phyloP scores from a whole-genome alignment of 2,888 invertebrate species.

The Tillus elongatus region DNA sequence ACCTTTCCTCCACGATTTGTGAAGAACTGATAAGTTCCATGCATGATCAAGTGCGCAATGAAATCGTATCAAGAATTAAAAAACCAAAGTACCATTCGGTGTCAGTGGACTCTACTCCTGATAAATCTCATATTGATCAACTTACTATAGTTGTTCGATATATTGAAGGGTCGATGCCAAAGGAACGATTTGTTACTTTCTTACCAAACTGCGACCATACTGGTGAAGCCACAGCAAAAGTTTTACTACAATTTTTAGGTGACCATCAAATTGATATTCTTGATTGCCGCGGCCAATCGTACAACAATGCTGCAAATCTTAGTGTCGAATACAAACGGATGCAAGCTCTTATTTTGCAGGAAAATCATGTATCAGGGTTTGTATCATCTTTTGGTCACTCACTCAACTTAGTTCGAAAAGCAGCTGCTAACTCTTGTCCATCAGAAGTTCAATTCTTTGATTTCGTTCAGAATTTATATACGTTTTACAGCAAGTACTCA shows the following conservation, averaged over 20 bases:
- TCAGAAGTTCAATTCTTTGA: slow-evolving; percentile 21
- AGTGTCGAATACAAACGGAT: slow-evolving; percentile 24
- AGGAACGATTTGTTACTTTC: slow-evolving; percentile 24
- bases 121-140: slow-evolving; percentile 20
- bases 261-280: slow-evolving; percentile 18
- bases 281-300: slow-evolving; percentile 24
- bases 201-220: slow-evolving; percentile 18
- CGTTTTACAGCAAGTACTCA: slow-evolving; percentile 18
- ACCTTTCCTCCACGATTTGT: slow-evolving; percentile 20
- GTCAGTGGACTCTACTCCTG: slow-evolving; percentile 24
- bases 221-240: slow-evolving; percentile 17
- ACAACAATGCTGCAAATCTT: slow-evolving; percentile 25
- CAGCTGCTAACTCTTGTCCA: slow-evolving; percentile 21
- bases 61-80: slow-evolving; percentile 14
- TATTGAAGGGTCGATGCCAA: slow-evolving; percentile 21
- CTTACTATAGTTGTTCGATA: slow-evolving; percentile 20
- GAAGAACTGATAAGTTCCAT: slow-evolving; percentile 19
- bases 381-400: slow-evolving; percentile 18
- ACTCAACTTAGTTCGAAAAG: slow-evolving; percentile 22
- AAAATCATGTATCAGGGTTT: slow-evolving; percentile 20
- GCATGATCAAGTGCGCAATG: slow-evolving; percentile 12
- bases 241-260: slow-evolving; percentile 19
- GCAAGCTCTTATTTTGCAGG: slow-evolving; percentile 19
- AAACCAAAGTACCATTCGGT: slow-evolving; percentile 22
- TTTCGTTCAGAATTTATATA: slow-evolving; percentile 20